Conservation (phyloP, 2,113 vertebrate genomes). For the Tichodroma muraria region DNA sequence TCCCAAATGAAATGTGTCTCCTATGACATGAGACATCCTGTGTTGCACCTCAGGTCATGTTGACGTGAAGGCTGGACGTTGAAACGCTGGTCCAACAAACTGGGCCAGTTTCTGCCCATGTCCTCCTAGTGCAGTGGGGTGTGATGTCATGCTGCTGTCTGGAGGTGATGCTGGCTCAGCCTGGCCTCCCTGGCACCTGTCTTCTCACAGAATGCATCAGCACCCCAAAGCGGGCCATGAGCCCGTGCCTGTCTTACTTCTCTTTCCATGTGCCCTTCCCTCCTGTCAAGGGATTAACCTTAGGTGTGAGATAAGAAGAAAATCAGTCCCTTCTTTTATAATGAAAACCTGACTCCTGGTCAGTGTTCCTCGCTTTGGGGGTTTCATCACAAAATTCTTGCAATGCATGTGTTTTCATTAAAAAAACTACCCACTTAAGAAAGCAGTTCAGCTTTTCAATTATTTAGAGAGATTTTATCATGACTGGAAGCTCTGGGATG, state of each 20-base stretch:
- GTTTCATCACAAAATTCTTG: not conserved
- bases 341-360: not conserved
- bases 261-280: not conserved
- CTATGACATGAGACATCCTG: not conserved
- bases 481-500: not conserved
- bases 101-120: rapidly evolving
- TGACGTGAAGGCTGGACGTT: not conserved
- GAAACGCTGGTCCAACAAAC: not conserved
- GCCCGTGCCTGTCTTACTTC: not conserved
- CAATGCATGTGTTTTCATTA: not conserved
- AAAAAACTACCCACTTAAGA: not conserved
- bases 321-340: not conserved
- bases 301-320: not conserved
- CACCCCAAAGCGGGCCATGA: not conserved
- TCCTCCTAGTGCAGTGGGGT: not conserved
- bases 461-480: not conserved
- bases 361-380: not conserved
- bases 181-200: not conserved
- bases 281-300: not conserved
- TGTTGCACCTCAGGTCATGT: not conserved
- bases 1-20: not conserved
- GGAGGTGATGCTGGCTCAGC: not conserved
- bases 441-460: not conserved
- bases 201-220: not conserved
- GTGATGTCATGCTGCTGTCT: not conserved